Conservation (phyloP, 2,113 vertebrate species). For the Fulica atra region DNA sequence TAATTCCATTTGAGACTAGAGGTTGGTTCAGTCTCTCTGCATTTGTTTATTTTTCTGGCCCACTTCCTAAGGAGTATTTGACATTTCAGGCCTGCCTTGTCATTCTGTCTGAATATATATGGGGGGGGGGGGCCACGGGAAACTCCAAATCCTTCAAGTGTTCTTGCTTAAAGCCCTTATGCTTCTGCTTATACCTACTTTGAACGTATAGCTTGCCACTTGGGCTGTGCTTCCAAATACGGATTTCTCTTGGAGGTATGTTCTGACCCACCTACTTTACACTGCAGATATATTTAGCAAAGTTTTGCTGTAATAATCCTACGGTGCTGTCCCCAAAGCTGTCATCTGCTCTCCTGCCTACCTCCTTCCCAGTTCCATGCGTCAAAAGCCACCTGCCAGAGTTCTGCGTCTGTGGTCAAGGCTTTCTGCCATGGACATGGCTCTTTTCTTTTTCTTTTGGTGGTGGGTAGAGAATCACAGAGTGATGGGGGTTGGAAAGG, state of each 20-base stretch:
- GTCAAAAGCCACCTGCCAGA: background rate
- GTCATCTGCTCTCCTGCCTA: conserved; percentile 16
- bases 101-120: background rate
- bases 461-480: background rate
- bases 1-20: background rate
- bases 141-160: conserved; percentile 19
- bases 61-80: background rate
- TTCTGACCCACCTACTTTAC: conserved; percentile 70
- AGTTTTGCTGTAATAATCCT: background rate
- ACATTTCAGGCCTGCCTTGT: background rate
- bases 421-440: background rate
- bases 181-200: background rate
- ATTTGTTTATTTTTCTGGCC: background rate
- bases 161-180: conserved; percentile 6
- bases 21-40: background rate
- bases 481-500: no score
- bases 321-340: conserved; percentile 34
- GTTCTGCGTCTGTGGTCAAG: background rate
- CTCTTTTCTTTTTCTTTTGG: background rate
- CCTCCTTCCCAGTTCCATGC: background rate
- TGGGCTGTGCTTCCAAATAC: conserved; percentile 56
- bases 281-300: conserved; percentile 59
- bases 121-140: background rate
- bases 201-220: background rate
- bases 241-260: conserved; percentile 70